phyloP scores from a whole-genome alignment of 2,113 vertebrate genomes.

The Halichoerus grypus region DNA sequence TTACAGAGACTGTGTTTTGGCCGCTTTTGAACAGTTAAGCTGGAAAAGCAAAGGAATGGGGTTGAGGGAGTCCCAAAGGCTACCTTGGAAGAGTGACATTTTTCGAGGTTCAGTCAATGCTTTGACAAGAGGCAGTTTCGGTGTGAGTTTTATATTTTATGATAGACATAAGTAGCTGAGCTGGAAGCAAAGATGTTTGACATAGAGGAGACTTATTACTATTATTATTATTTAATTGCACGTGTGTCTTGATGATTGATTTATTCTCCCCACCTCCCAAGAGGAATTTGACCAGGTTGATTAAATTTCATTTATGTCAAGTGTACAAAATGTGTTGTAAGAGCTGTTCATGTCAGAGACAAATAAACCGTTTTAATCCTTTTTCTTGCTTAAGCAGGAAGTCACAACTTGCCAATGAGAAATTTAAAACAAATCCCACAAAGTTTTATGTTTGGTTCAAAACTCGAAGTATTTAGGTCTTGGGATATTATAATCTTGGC shows the following conservation, averaged over 20 bases:
- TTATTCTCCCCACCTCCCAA: neutral
- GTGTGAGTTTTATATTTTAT: neutral
- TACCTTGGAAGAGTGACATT: neutral
- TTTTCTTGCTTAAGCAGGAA: conserved; percentile 59
- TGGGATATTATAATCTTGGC: conserved; percentile 10
- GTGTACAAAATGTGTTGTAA: neutral
- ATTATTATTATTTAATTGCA: neutral
- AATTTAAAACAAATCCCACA: conserved; percentile 63
- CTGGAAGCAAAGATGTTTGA: neutral
- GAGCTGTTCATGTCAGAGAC: conserved; percentile 22
- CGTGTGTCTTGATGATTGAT: neutral
- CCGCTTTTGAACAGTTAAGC: neutral
- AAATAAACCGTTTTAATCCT: neutral
- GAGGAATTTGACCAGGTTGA: conserved; percentile 43
- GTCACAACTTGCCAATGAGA: conserved; percentile 54
- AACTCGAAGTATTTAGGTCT: neutral
- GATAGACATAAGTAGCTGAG: neutral
- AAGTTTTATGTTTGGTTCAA: conserved; percentile 44
- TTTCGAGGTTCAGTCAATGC: neutral
- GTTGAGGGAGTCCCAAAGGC: neutral
- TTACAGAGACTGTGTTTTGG: neutral
- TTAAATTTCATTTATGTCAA: conserved; percentile 14
- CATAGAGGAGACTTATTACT: neutral
- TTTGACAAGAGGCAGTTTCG: conserved; percentile 30
- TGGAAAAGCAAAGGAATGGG: neutral